Evolutionary conservation across 1,140 invertebrate genomes (phyloP).

Genomic region (Cyclina sinensis): DNA sequence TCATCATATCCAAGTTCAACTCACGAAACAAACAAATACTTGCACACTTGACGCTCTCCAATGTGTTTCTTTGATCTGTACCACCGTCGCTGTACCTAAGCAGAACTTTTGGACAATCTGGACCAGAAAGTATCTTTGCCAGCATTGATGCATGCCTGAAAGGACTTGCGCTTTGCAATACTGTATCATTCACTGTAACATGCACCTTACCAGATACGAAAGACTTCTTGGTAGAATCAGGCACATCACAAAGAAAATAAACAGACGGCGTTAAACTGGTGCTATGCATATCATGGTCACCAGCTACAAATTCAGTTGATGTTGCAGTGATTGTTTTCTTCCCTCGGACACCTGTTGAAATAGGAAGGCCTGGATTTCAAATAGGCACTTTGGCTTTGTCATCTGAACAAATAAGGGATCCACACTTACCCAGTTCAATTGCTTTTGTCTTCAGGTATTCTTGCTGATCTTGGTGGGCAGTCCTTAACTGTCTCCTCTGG

Average conservation of each 20-base stretch:
- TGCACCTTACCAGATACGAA: conserved; percentile 50
- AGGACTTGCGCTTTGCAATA: conserved; percentile 40
- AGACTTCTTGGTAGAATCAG: conserved; percentile 35
- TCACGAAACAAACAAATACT: conserved; percentile 56
- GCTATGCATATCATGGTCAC: conserved; percentile 59
- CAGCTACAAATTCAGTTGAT: conserved; percentile 7
- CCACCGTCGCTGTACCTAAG: conserved; percentile 65
- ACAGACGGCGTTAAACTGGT: conserved; percentile 40
- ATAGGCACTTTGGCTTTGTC: conserved; percentile 67
- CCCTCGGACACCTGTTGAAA: conserved; percentile 66
- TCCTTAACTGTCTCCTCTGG: conserved; percentile 52
- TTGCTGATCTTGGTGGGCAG: conserved; percentile 62
- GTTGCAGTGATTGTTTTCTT: conserved; percentile 55
- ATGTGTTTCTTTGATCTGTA: conserved; percentile 67
- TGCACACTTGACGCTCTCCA: conserved; percentile 44
- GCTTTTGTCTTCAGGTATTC: conserved; percentile 62
- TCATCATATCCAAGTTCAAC: conserved; percentile 51
- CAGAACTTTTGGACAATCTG: conserved; percentile 19
- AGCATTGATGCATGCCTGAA: conserved; percentile 38
- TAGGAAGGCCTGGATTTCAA: conserved; percentile 44
- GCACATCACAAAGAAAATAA: conserved; percentile 6
- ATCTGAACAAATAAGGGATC: conserved; percentile 61
- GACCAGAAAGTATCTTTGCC: conserved; percentile 12
- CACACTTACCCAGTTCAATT: conserved; percentile 18
- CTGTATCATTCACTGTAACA: conserved; percentile 55